Evolutionary conservation across 2,113 vertebrate species (phyloP), one percentile per base, ranked within the genome.

Genomic region (Ursus arctos): DNA sequence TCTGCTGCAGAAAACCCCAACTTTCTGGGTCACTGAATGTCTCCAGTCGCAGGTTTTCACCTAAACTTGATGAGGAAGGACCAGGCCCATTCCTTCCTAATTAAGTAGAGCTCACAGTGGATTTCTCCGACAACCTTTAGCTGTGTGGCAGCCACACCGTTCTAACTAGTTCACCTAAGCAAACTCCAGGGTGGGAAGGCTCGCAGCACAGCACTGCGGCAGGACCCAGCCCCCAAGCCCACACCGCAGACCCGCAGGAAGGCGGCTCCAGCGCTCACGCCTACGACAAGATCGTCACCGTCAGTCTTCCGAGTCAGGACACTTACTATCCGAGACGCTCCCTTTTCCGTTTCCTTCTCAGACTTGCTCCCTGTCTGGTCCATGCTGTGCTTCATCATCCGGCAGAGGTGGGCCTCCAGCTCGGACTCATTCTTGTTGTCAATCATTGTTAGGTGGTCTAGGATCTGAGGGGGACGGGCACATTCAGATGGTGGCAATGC

Each of bases 341-440:
- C 98, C 97, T 99, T 99, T 98, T 99, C 99, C 1, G 99, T 99
- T 67, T 99, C 99, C 84, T 99, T 99, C 97, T 99, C 99, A 10
- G 98, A 98, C 98, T 99, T 99, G 83, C 98, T 98, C 53, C 99
- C 99, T 0, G 98, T 98, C 87, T 99, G 99, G 95, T 99, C 99
- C 98, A 99, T 99, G 1, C 99, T 99, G 80, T 99, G 99, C 97
- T 99, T 99, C 98, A 99, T 99, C 97, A 99, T 99, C 59, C 99
- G 98, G 93, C 99, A 99, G 22, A 99, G 98, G 65, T 99, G 99
- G 51, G 99, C 99, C 96, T 99, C 99, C 97, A 99, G 98, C 97
- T 99, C 99, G 0, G 99, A 99, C 96, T 99, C 99, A 4, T 99
- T 99, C 95, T 99, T 99, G 92, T 99, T 99, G 95, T 99, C 99